These are phyloP conservation scores for Sinhomidia bicolor DNA, from an alignment of 2,888 invertebrate species.

Conservation along the genomic window DNA sequence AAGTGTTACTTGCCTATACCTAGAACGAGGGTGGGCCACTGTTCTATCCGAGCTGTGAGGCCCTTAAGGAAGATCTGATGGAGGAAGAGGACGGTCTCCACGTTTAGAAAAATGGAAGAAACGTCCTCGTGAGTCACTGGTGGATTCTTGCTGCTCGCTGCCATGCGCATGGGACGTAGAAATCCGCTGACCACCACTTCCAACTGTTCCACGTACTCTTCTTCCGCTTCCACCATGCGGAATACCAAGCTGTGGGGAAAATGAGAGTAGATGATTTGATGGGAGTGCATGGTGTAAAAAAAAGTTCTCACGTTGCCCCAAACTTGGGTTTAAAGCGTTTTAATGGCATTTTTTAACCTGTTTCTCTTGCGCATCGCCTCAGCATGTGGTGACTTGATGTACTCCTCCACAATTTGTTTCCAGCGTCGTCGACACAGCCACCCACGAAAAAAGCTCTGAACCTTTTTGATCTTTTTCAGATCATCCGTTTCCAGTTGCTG, in stretches of 20 bases:
- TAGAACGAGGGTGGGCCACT: slow-evolving; percentile 95
- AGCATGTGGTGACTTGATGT: slow-evolving; percentile 96
- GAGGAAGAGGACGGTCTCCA: slow-evolving; percentile 94
- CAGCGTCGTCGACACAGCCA: slow-evolving; percentile 95
- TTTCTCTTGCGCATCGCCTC: slow-evolving; percentile 96
- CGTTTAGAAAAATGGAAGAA: slow-evolving; percentile 96
- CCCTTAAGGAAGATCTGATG: slow-evolving; percentile 97
- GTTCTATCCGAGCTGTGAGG: slow-evolving; percentile 93
- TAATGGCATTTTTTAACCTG: slow-evolving; percentile 87
- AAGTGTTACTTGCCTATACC: slow-evolving; percentile 83
- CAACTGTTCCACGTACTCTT: slow-evolving; percentile 95
- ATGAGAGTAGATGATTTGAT: background rate
- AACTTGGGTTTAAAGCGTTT: no score
- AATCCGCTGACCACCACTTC: slow-evolving; percentile 93
- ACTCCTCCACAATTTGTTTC: slow-evolving; percentile 97
- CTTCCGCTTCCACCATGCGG: slow-evolving; percentile 96
- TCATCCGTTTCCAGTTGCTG: slow-evolving; percentile 86
- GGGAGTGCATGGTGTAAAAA: no score
- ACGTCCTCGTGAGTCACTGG: slow-evolving; percentile 96
- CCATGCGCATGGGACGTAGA: slow-evolving; percentile 95
- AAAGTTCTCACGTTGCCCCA: background rate
- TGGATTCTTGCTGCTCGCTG: slow-evolving; percentile 93
- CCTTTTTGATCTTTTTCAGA: slow-evolving; percentile 91
- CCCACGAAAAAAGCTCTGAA: slow-evolving; percentile 95
- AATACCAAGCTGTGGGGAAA: slow-evolving; percentile 87